These are phyloP conservation scores for Malurus cyaneus DNA, from an alignment of 2,113 vertebrate species.

Conservation along the genomic window DNA sequence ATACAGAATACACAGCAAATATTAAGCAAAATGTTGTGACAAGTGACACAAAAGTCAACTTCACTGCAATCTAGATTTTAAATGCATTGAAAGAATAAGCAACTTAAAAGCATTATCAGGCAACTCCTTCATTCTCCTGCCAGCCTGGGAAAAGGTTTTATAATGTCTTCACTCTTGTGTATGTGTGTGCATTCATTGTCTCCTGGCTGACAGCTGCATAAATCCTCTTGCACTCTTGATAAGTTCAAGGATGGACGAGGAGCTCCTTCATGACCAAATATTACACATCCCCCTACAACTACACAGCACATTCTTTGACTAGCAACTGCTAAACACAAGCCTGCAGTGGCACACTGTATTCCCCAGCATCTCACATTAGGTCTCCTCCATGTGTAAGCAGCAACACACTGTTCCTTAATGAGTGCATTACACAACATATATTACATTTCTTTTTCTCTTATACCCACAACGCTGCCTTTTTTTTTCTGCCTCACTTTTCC, in stretches of 20 bases:
- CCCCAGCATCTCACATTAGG: not conserved
- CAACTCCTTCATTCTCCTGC: not conserved
- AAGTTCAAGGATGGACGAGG: slow-evolving; percentile 5
- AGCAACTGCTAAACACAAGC: not conserved
- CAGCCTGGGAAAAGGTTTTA: not conserved
- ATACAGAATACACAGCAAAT: not conserved
- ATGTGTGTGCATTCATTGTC: not conserved
- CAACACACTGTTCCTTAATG: not conserved
- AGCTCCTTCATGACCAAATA: not conserved
- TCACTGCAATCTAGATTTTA: not conserved
- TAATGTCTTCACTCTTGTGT: not conserved
- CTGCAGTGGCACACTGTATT: not conserved
- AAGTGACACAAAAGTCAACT: not conserved
- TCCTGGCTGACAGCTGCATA: slow-evolving; percentile 17
- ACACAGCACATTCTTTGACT: not conserved
- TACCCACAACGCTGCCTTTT: not conserved
- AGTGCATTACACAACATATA: not conserved
- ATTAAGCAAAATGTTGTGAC: not conserved
- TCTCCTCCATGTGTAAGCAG: not conserved
- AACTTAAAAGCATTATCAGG: not conserved
- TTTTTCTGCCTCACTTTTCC: not conserved
- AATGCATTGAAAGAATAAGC: not conserved
- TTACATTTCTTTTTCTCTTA: not conserved
- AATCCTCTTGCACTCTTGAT: not conserved
- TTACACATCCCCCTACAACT: not conserved